Evolutionary conservation across 1,140 invertebrate genomes (phyloP).

Genomic region (Agrilus planipennis): DNA sequence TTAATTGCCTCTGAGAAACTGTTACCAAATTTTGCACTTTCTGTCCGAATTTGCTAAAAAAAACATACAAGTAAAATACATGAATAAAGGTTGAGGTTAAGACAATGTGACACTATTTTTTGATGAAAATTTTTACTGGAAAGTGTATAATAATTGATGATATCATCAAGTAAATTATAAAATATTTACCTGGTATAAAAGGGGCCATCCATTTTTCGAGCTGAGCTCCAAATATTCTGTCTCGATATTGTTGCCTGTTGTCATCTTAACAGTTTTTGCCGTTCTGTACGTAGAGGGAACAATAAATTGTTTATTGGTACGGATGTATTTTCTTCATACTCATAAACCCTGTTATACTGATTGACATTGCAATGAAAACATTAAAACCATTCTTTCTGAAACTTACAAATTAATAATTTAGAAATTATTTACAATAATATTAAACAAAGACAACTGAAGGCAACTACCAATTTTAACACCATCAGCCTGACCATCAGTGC

Average conservation of each 20-base stretch:
- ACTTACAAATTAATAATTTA: too few species aligned
- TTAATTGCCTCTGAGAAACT: slow-evolving; percentile 65
- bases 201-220: slow-evolving; percentile 47
- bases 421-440: too few species aligned
- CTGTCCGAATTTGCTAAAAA: slow-evolving; percentile 48
- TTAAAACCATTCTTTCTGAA: too few species aligned
- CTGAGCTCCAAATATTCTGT: slow-evolving; percentile 54
- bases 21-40: slow-evolving; percentile 50
- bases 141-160: not conserved
- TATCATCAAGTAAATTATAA: not conserved
- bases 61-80: slow-evolving; percentile 5
- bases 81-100: slow-evolving; percentile 26
- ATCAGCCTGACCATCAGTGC: too few species aligned
- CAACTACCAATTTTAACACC: too few species aligned
- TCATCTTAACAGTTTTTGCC: too few species aligned
- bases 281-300: too few species aligned
- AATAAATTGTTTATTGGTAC: too few species aligned
- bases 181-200: slow-evolving; percentile 50
- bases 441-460: too few species aligned
- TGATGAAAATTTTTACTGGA: not conserved
- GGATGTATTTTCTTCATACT: too few species aligned
- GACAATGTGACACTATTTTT: slow-evolving; percentile 12
- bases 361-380: too few species aligned
- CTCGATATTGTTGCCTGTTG: slow-evolving; percentile 45
- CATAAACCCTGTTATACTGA: too few species aligned